phyloP scores from a whole-genome alignment of 2,113 vertebrate genomes.

The Laticauda colubrina region DNA sequence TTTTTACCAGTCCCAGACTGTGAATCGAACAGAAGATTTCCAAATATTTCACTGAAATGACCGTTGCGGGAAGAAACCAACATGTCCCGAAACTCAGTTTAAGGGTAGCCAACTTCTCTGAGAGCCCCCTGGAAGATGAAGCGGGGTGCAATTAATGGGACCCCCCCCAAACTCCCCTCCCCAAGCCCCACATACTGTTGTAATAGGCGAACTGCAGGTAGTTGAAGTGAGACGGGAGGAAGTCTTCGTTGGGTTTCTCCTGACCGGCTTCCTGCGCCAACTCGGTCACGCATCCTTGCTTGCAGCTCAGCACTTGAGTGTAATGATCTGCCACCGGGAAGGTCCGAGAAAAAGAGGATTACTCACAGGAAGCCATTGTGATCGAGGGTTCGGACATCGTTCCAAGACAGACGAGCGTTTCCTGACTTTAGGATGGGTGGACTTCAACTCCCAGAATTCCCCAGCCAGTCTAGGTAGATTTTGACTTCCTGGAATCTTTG shows the following conservation, averaged over 20 bases:
- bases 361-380: background rate
- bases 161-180: too few relatives aligned
- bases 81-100: background rate
- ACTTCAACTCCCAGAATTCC: background rate
- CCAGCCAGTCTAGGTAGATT: background rate
- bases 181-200: constrained; percentile 80
- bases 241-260: constrained; percentile 88
- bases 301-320: constrained; percentile 88
- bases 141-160: background rate
- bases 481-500: too few relatives aligned
- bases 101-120: background rate
- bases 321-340: constrained; percentile 83
- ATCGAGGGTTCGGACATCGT: background rate
- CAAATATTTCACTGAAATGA: too few relatives aligned
- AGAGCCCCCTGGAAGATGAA: background rate
- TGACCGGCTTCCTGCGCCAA: constrained; percentile 78
- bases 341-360: background rate
- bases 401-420: background rate
- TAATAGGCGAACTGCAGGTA: constrained; percentile 98
- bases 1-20: background rate
- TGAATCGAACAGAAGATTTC: too few relatives aligned
- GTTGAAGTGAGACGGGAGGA: constrained; percentile 90
- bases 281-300: constrained; percentile 86
- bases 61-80: background rate
- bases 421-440: background rate